Evolutionary conservation across 2,797 vertebrate species (phyloP), one percentile per base, ranked within the genome.

Genomic region (Callimico goeldii): DNA sequence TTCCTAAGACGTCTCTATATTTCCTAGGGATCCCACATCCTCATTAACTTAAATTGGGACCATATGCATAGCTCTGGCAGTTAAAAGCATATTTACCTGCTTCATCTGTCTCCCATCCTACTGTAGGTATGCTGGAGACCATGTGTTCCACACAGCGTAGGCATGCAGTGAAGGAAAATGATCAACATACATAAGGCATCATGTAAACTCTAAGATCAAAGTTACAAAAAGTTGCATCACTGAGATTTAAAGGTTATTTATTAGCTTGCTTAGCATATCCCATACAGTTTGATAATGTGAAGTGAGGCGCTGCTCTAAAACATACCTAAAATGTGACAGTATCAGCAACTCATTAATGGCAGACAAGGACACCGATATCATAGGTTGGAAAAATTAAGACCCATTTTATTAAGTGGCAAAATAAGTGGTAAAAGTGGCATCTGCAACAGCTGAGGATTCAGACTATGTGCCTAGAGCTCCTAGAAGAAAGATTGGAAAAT

Each of bases 191-290:
- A 30, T 19, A 26, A 94, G 77, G 14, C 28, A 81, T 77, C 10
- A 2, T n/a, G 33, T 76, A 88, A 67, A 93, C 17, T 72, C 30
- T 43, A 67, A 73, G 58, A 55, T 43, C 76, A 64, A 86, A 73
- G 11, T 55, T 50, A 77, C 46, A 92, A 26, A 15, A 91, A 84
- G 14, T 22, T 48, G n/a, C 1, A 57, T 33, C 24, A 57, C 22
- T 82, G 75, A 57, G 39, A 76, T 88, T 72, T 14, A 91, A 55
- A 86, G 30, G n/a, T 79, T 58, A 41, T 55, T 86, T 64, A 24
- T 73, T 24, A 41, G 14, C 67, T 90, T 75, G 12, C 30, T 24
- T 80, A 43, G 58, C 14, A 46, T 43, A n/a, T 79, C 4, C 9
- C 43, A 36, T 46, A 43, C 22, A 86, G 52, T n/a, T 58, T 77